Base-by-base conservation (phyloP, 2,888 invertebrate genomes). In the Drosophila emarginata region DNA sequence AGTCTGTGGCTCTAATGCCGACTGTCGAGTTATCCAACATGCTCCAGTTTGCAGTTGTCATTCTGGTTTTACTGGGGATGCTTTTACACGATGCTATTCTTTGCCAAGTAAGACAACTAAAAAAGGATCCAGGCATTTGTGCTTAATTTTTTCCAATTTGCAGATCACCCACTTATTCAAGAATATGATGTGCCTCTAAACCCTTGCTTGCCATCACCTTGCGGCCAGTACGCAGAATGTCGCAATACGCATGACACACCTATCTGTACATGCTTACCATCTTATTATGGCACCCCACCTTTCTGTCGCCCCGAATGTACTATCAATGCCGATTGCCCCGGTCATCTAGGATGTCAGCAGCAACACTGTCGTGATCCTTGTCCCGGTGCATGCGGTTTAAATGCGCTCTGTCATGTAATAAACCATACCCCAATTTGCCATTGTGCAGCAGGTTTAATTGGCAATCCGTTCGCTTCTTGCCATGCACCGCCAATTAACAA, bases 11-110 rank as follows among this genome's bases (percentile, higher is more conserved):
- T 92, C 93, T 61, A 94, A 94, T 80, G 94, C 96, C 4, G 93
- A 94, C 73, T 96, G 96, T 84, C 93, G 94, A 89, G 95, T 96
- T 2, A 93, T 95, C 51, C 95, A 96, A 85, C 96, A 96, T 89
- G 94, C 94, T 73, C 96, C 96, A 0, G 94, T 96, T 75, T 97
- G 96, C 89, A 94, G 93, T 62, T 97, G 97, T 88, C 93, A 92
- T 51, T 91, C 90, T 75, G 94, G 94, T 45, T 95, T 93, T 84
- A 94, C 95, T 79, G 96, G 96, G 75, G 95, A 96, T 92, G 95
- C 96, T 53, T 96, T 96, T 88, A 93, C 94, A 0, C 93, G 93
- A 80, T 95, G 95, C 81, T 92, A 92, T 74, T 91, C 93, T 52
- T 90, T 92, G 66, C 91, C 91, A 76, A 89, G 92, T 91, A 92